phyloP scores from a whole-genome alignment of 2,888 invertebrate species.

The Melieria picta region DNA sequence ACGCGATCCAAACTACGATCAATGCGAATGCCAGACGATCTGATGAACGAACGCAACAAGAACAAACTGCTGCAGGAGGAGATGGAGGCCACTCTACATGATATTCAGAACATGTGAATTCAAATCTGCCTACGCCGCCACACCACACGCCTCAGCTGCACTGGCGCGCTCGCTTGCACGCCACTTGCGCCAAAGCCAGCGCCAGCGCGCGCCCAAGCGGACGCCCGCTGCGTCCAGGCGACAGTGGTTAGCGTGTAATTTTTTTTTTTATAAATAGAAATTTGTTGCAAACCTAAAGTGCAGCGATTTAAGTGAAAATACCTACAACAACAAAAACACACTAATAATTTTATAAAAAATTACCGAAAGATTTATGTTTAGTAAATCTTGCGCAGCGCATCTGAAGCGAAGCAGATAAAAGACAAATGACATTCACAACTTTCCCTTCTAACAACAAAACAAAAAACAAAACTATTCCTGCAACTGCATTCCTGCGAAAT shows the following conservation, averaged over 20 bases:
- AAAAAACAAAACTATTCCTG: constrained; percentile 2
- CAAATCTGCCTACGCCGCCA: neutral
- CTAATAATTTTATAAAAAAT: constrained; percentile 18
- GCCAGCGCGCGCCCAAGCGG: neutral
- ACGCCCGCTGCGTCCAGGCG: neutral
- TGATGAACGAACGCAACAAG: constrained; percentile 93
- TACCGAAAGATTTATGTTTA: constrained; percentile 36
- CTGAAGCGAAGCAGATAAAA: neutral
- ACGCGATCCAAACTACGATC: constrained; percentile 28
- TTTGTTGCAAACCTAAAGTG: neutral
- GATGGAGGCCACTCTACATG: constrained; percentile 98
- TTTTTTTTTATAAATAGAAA: neutral
- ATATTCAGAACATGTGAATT: constrained; percentile 97
- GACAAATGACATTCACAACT: constrained; percentile 11
- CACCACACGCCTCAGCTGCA: neutral
- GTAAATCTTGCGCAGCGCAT: constrained; percentile 30
- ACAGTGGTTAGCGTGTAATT: neutral
- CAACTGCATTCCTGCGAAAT: neutral
- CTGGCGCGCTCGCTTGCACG: neutral
- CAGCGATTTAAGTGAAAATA: constrained; percentile 8
- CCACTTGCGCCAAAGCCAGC: neutral
- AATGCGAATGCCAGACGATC: constrained; percentile 77
- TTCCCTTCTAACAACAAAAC: constrained; percentile 12
- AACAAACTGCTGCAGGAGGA: constrained; percentile 97
- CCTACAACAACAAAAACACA: constrained; percentile 22